These are phyloP conservation scores for Epinotia bilunana DNA, from an alignment of 2,888 invertebrate species.

Conservation along the genomic window DNA sequence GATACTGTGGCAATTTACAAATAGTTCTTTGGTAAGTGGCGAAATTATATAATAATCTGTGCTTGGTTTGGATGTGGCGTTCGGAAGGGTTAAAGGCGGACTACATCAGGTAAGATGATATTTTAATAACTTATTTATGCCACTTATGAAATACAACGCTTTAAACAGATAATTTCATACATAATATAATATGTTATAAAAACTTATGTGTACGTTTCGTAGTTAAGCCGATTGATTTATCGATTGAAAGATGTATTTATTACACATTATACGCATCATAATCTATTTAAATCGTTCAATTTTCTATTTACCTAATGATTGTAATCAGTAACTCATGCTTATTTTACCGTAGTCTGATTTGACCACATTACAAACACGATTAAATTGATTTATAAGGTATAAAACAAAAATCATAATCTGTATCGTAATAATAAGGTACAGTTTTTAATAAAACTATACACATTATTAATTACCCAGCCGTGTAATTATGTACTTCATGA, in stretches of 20 bases:
- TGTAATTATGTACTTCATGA: not conserved
- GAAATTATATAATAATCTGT: not conserved
- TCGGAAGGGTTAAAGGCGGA: not conserved
- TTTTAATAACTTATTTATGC: not conserved
- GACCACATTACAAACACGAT: not conserved
- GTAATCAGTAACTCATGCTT: not conserved
- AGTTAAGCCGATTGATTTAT: no score
- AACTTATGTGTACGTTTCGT: no score
- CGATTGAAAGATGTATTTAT: not conserved
- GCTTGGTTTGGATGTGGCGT: not conserved
- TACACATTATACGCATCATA: not conserved
- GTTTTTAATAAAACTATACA: constrained; percentile 11
- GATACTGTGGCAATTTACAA: not conserved
- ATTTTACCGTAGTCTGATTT: not conserved
- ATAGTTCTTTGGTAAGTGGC: not conserved
- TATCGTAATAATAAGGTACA: constrained; percentile 1
- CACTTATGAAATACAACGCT: no score
- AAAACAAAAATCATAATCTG: not conserved
- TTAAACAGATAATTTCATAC: no score
- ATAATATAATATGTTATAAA: no score
- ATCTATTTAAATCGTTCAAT: no score
- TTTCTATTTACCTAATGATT: not conserved
- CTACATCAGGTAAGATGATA: not conserved
- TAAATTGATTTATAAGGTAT: not conserved
- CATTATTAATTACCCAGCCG: not conserved